phyloP scores from a whole-genome alignment of 2,113 vertebrate genomes.

The Phocoena sinus region DNA sequence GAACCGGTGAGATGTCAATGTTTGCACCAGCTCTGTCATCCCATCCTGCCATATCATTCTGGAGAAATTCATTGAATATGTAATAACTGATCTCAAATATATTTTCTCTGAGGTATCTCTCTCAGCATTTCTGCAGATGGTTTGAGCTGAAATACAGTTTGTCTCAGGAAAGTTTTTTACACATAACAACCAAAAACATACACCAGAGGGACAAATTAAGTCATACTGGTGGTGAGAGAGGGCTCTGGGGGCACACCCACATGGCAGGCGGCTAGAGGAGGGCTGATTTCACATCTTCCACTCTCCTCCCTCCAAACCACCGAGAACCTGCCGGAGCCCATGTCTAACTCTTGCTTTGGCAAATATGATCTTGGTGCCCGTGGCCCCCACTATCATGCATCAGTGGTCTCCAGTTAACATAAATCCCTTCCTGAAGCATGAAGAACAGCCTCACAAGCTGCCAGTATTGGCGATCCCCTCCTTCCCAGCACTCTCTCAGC shows the following conservation, averaged over 20 bases:
- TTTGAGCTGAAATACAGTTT: not conserved
- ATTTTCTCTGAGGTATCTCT: not conserved
- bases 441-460: not conserved
- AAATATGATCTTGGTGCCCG: not conserved
- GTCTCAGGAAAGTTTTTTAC: not conserved
- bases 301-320: not conserved
- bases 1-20: not conserved
- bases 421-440: not conserved
- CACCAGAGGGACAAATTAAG: not conserved
- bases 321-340: not conserved
- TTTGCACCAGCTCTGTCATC: no score
- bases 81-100: not conserved
- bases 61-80: not conserved
- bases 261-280: not conserved
- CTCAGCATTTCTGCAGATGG: not conserved
- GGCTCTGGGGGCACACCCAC: not conserved
- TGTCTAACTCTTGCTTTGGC: not conserved
- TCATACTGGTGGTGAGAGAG: not conserved
- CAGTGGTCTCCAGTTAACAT: not conserved
- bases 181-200: not conserved
- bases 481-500: not conserved
- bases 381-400: not conserved
- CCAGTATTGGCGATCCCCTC: rapidly evolving
- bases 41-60: not conserved
- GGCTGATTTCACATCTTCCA: conserved; percentile 9